These are phyloP conservation scores for Melanogrammus aeglefinus DNA, from an alignment of 2,797 vertebrate genomes.

Conservation along the genomic window DNA sequence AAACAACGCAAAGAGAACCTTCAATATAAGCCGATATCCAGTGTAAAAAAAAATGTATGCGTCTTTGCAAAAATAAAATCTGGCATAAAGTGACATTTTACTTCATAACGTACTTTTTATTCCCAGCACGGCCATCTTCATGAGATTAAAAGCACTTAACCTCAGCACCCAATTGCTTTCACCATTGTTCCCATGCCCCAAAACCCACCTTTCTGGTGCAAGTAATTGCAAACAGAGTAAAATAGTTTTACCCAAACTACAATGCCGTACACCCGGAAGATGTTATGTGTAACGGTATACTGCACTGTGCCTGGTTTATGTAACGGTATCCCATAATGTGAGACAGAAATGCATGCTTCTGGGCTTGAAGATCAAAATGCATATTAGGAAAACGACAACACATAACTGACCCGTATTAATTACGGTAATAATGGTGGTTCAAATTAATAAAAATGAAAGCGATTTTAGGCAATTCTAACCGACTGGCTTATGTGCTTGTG, in stretches of 20 bases:
- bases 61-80: constrained; percentile 5
- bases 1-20: background rate
- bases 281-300: background rate
- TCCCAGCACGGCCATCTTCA: background rate
- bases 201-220: background rate
- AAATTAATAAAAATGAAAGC: background rate
- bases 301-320: background rate
- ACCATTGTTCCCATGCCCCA: background rate
- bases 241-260: background rate
- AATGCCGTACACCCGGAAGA: background rate
- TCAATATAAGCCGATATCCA: background rate
- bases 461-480: background rate
- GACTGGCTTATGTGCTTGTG: background rate
- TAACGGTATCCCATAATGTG: constrained; percentile 14
- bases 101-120: background rate
- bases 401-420: background rate
- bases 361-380: background rate
- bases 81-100: constrained; percentile 8
- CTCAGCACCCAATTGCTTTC: background rate
- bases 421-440: background rate
- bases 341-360: constrained; percentile 31
- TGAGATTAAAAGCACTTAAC: constrained; percentile 1
- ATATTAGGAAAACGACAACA: background rate
- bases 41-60: background rate
- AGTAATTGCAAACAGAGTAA: constrained; percentile 16